A percentile compares a stretch with the other conserved stretches of the same genome.
Evolutionary conservation across 2,113 vertebrate genomes (phyloP).

Genomic region (Ailurus styani): DNA sequence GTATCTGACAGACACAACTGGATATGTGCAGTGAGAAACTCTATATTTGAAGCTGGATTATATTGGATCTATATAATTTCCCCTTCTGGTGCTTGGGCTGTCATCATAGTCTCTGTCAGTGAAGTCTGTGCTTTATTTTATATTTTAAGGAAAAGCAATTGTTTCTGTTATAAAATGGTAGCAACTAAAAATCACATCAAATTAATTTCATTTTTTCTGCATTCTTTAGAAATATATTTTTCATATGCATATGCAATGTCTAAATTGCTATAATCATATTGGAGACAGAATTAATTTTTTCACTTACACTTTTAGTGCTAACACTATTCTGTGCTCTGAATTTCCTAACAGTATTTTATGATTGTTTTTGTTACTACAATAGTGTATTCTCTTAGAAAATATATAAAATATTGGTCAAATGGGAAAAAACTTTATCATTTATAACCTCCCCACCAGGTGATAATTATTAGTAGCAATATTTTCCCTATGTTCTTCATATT

Average conservation of each 20-base stretch:
- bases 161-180: background rate
- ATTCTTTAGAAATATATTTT: background rate
- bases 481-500: background rate
- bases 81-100: background rate
- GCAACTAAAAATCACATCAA: background rate
- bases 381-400: background rate
- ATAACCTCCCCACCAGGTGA: background rate
- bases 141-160: background rate
- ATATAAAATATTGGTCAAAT: background rate
- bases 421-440: background rate
- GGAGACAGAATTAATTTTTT: background rate
- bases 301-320: background rate
- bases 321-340: background rate
- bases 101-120: background rate
- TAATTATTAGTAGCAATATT: background rate
- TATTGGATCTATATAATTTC: conserved; percentile 42
- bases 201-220: background rate
- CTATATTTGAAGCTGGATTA: conserved; percentile 49
- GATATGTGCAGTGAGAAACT: conserved; percentile 22
- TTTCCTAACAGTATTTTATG: background rate
- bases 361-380: background rate
- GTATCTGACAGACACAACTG: conserved; percentile 61
- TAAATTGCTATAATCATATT: background rate
- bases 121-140: background rate
- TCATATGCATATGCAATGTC: background rate